Base-by-base conservation (phyloP, 2,797 vertebrate genomes). In the Spinibarbus caldwelli region DNA sequence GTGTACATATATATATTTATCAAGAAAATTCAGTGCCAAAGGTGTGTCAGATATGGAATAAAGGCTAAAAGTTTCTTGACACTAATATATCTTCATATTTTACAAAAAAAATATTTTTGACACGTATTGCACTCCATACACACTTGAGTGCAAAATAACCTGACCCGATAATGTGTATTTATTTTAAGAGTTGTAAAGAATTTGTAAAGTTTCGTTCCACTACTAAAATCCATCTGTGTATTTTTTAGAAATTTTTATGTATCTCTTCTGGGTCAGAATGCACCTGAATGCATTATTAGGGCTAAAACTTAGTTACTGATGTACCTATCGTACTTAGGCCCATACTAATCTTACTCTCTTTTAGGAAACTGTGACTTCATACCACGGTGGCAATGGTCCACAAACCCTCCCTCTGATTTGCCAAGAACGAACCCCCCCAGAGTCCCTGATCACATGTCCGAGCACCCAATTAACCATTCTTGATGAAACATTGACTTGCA, bases 301-400 rank as follows among this genome's bases (percentile, higher is more conserved):
- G 21, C 19, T 70, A 43, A 26, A 72, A 72, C 14, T 49, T 64
- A 31, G 12, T 29, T 64, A 29, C 7, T 64, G 14, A 64, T 31
- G 7, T 15, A 64, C 26, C 17, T 64, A 31, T 64, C 1, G 29
- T 31, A 15, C 59, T 15, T 59, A 5, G 5, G 12, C 26, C 59
- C n/a, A 12, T 66, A 31, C 31, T 7, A 3, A 17, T 57, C 21
- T 14, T 26, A 83, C 77, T 88, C 41, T 85, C 21, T 87, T 23
- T 6, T 47, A 96, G 95, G 95, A 96, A 89, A 95, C 94, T 1
- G 80, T 94, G 86, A 92, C 95, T 83, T 93, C 95, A 41, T 94
- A 94, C 88, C 90, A 93, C 17, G 92, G 92, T n/a, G 93, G 91
- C 81, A 88, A 79, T 1, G 90, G 92, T 64, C 90, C 85, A 15